Base-by-base conservation (phyloP, 2,797 vertebrate genomes). In the Syndactyla subalaris region DNA sequence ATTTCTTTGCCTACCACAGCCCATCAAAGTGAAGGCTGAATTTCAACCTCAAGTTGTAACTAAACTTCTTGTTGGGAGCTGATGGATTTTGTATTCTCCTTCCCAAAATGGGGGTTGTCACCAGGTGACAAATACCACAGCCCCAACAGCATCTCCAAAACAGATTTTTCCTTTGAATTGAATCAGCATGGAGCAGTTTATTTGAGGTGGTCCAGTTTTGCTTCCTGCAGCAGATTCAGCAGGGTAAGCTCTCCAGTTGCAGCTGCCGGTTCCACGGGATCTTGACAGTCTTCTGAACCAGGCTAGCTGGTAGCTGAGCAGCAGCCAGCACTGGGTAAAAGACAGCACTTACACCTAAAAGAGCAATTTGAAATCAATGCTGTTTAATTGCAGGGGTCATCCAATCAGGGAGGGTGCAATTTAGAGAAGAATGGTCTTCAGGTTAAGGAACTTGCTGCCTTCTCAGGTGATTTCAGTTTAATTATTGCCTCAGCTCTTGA, bases 191-290 rank as follows among this genome's bases (percentile, higher is more conserved):
- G 74, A 95, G 38, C 54, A 76, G 66, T 89, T 94, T 95, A 95
- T 93, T 95, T 94, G 92, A 84, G 88, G 94, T 93, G 90, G 85
- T 95, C 95, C 74, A 32, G 76, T 86, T 97, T 93, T 96, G 96
- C 91, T 96, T 96, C 74, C 63, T 41, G 68, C 89, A 96, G 92
- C 89, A 95, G 62, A 93, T 95, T 82, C 91, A 86, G 48, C 76
- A 92, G 85, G 51, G 81, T 91, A 86, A 92, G 82, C 73, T 26
- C 77, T 94, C 81, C 92, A 95, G 82, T 82, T 95, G 85, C 95
- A 96, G 89, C 91, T 95, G 73, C 62, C 85, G 11, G 0, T 94
- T 88, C 89, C 41, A 72, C 22, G 36, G 70, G 62, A 92, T 38
- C 71, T 70, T 58, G 39, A 89, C 89, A 93, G 74, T 59, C 68